Base-by-base conservation (phyloP, 1,140 invertebrate genomes). In the Calliopsis andreniformis region DNA sequence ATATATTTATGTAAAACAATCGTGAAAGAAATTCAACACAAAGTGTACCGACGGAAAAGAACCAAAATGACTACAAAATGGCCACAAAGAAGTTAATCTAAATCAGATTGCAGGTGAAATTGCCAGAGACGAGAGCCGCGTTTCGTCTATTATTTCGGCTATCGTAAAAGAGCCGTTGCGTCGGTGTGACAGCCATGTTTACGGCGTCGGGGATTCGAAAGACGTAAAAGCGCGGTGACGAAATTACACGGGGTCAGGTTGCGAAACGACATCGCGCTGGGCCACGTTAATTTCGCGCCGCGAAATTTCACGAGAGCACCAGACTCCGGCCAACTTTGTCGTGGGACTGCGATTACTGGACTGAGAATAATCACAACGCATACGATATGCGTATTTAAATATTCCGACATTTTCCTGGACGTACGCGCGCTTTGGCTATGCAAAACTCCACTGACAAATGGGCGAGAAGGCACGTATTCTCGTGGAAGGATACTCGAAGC, bases 201-300 rank as follows among this genome's bases (percentile, higher is more conserved):
- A 69, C 64, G 51, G 42, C 53, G 63, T n/a, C n/a, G 20, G 55
- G 42, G 64, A 69, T 49, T 30, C 43, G 72, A 63, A 67, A 28
- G 53, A 62, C 66, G 47, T 59, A 51, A 58, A 77, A 77, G 47
- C 55, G 42, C 35, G 45, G 55, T 55, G 66, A 25, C 39, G 43
- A 72, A 82, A 82, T 81, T 72, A 55, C 56, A 58, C 28, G 51
- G 53, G 51, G 32, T 53, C 4, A 12, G 42, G 25, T 68, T 45
- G 58, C 55, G 75, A 78, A 81, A 78, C 63, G 79, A 68, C 73
- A 82, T 59, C 51, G 25, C 35, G 30, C 6, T 16, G 59, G 53
- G 67, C 58, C 66, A 63, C 79, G 75, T 79, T 83, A 78, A 83
- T 79, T 75, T 82, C 51, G 42, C 25, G 43, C 51, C 47, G 53